These are phyloP conservation scores for Malacoctenus gilli DNA, from an alignment of 2,797 vertebrate genomes.

Conservation along the genomic window DNA sequence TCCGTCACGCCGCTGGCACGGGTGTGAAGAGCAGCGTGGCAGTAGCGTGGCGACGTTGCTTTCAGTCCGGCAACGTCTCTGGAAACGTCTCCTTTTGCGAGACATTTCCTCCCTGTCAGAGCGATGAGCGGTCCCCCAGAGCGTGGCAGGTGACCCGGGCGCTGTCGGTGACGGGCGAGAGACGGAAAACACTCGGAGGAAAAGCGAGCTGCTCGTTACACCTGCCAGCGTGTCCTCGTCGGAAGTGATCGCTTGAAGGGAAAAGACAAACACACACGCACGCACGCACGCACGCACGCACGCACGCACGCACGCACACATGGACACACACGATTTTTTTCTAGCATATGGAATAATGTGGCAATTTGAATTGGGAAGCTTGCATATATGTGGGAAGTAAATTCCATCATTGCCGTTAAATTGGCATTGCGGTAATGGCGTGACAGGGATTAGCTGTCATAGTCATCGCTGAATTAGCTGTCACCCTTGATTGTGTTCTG, in stretches of 20 bases:
- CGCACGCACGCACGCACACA: no score
- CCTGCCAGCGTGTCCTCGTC: slow-evolving; percentile 29
- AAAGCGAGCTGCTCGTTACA: slow-evolving; percentile 29
- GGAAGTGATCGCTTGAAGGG: slow-evolving; percentile 26
- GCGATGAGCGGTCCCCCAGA: slow-evolving; percentile 16
- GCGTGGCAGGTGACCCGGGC: slow-evolving; percentile 2
- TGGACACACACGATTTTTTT: background rate
- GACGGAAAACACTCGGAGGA: slow-evolving; percentile 19
- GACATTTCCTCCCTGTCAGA: slow-evolving; percentile 11
- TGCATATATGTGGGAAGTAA: slow-evolving; percentile 1
- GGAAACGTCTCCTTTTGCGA: background rate
- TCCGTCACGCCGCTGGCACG: slow-evolving; percentile 1
- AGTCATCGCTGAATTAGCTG: slow-evolving; percentile 26
- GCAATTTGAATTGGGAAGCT: slow-evolving; percentile 15
- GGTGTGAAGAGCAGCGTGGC: slow-evolving; percentile 27
- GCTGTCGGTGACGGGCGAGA: slow-evolving; percentile 19
- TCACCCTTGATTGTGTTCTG: slow-evolving; percentile 46
- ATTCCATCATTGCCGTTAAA: slow-evolving; percentile 41
- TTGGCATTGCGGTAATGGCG: slow-evolving; percentile 30
- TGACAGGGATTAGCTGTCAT: slow-evolving; percentile 36
- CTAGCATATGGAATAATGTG: background rate
- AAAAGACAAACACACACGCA: no score
- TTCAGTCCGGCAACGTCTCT: slow-evolving; percentile 19
- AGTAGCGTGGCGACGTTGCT: slow-evolving; percentile 19
- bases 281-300: no score